phyloP scores from a whole-genome alignment of 2,797 vertebrate species.

The Sitta carolinensis region DNA sequence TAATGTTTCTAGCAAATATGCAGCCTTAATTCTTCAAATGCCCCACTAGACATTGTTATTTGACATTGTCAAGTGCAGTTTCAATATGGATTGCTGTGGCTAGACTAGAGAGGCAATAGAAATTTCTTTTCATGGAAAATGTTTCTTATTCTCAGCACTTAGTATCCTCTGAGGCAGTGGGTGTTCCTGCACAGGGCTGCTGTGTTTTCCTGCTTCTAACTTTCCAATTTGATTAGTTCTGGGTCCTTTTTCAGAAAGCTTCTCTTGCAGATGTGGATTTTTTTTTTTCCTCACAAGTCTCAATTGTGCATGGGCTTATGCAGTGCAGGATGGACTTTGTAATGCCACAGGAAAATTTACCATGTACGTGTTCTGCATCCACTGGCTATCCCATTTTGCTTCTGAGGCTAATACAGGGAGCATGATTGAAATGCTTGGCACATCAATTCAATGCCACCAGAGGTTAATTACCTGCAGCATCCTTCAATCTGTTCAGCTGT shows the following conservation, averaged over 20 bases:
- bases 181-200: neutral
- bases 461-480: neutral
- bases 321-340: neutral
- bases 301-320: neutral
- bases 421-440: neutral
- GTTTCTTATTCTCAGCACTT: neutral
- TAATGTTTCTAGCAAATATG: neutral
- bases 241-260: neutral
- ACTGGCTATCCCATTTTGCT: neutral
- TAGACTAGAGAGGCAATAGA: neutral
- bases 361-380: neutral
- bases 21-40: neutral
- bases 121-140: neutral
- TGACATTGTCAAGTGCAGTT: neutral
- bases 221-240: neutral
- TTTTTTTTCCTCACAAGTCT: neutral
- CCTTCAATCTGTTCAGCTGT: neutral
- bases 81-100: neutral
- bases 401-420: neutral
- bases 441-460: neutral
- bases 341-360: neutral
- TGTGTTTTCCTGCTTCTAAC: neutral
- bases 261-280: neutral
- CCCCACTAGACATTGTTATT: neutral
- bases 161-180: neutral